Evolutionary conservation across 1,140 invertebrate genomes (phyloP).

Genomic region (Drosophila carrolli): DNA sequence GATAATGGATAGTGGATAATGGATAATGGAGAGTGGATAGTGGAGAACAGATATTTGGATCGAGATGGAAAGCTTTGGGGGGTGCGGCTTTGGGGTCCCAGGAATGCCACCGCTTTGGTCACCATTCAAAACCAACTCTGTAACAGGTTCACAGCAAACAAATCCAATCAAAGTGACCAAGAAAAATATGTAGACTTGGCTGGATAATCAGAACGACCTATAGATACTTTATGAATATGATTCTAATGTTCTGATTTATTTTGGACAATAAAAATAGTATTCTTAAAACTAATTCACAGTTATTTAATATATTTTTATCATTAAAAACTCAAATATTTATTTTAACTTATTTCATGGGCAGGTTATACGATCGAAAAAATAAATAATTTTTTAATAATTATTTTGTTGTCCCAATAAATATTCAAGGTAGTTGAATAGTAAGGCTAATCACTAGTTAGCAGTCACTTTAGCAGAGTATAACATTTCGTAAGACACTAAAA

Average conservation of each 20-base stretch:
- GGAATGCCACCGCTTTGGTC: conserved; percentile 29
- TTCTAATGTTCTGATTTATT: no score
- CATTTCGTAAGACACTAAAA: conserved; percentile 3
- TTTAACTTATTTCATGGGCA: no score
- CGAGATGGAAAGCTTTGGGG: conserved; percentile 29
- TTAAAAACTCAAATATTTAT: no score
- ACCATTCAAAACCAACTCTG: conserved; percentile 2
- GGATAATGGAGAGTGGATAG: background rate
- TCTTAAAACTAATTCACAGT: no score
- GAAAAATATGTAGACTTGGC: background rate
- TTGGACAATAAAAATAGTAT: no score
- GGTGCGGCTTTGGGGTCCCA: conserved; percentile 25
- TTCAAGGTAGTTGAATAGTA: background rate
- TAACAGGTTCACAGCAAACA: conserved; percentile 27
- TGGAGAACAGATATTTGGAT: conserved; percentile 1
- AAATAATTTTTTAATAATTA: background rate
- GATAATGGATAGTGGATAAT: background rate
- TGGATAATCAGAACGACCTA: background rate
- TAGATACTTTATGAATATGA: background rate
- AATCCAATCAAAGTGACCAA: conserved; percentile 1
- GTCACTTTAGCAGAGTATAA: background rate
- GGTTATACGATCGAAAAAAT: no score
- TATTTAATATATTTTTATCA: no score
- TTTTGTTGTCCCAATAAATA: background rate
- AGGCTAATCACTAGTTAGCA: background rate